Evolutionary conservation across 1,140 invertebrate genomes (phyloP).

Genomic region (Hesperophylax magnus): DNA sequence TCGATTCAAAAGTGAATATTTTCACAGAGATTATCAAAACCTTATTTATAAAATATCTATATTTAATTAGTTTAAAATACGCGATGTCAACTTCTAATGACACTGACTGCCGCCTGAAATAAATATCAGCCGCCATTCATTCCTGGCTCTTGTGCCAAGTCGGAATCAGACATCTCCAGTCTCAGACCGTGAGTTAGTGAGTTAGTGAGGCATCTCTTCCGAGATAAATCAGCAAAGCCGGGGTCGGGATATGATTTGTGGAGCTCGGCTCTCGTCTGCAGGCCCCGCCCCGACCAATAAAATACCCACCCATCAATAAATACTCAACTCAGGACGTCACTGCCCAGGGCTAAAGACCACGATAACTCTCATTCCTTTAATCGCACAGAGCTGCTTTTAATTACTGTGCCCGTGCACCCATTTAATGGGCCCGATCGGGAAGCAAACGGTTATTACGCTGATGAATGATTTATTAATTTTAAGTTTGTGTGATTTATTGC

Average conservation of each 20-base stretch:
- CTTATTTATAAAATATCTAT: too few relatives aligned
- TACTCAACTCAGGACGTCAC: constrained; percentile 47
- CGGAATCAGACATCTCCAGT: constrained; percentile 39
- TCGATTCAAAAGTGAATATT: too few relatives aligned
- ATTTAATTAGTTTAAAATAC: too few relatives aligned
- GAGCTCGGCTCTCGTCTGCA: constrained; percentile 25
- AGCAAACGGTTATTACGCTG: constrained; percentile 14
- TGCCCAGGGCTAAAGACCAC: constrained; percentile 36
- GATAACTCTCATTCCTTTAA: constrained; percentile 45
- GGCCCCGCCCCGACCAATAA: constrained; percentile 51
- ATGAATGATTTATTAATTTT: constrained; percentile 37
- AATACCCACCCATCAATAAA: constrained; percentile 56
- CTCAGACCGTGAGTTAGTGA: background rate
- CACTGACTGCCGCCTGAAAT: too few relatives aligned
- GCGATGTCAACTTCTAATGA: too few relatives aligned
- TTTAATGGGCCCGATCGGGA: constrained; percentile 23
- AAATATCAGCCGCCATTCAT: constrained; percentile 20
- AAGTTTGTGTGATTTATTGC: constrained; percentile 26
- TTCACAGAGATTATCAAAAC: too few relatives aligned
- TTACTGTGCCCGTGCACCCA: constrained; percentile 45
- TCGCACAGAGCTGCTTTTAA: constrained; percentile 53
- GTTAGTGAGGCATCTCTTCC: constrained; percentile 36
- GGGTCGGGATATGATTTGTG: constrained; percentile 55
- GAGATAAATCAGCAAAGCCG: constrained; percentile 54
- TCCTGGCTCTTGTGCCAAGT: constrained; percentile 24